Conservation (phyloP, 2,888 invertebrate genomes). For the Anoplius nigerrimus region DNA sequence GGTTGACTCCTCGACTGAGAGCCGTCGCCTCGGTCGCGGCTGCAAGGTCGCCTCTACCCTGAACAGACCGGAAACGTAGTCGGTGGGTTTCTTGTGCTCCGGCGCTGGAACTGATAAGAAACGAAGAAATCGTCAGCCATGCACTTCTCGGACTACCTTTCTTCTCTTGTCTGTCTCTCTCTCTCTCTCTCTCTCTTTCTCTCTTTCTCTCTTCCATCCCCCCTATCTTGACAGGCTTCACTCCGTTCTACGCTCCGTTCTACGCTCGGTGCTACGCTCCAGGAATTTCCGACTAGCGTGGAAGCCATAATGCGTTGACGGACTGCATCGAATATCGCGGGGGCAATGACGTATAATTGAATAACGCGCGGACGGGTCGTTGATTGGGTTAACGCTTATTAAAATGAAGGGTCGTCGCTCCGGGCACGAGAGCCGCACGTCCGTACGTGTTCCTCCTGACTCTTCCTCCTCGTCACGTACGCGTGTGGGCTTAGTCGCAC, state of each 20-base stretch:
- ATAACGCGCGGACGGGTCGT: conserved; percentile 57
- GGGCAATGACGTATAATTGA: conserved; percentile 53
- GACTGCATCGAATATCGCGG: conserved; percentile 34
- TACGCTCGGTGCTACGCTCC: conserved; percentile 29
- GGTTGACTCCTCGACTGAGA: conserved; percentile 64
- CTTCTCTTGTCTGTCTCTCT: neutral
- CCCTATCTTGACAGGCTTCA: conserved; percentile 17
- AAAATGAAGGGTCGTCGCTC: conserved; percentile 69
- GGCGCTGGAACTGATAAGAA: conserved; percentile 78
- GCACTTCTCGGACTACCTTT: neutral
- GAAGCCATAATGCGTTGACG: conserved; percentile 37
- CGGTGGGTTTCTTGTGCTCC: conserved; percentile 82
- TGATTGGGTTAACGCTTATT: conserved; percentile 69
- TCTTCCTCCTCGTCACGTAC: neutral
- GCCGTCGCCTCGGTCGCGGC: conserved; percentile 73
- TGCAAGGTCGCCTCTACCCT: conserved; percentile 78
- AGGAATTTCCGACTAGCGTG: conserved; percentile 28
- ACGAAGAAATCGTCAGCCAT: conserved; percentile 39
- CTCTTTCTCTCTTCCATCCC: too few species aligned
- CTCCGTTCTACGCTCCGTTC: conserved; percentile 4
- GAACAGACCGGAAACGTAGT: conserved; percentile 83
- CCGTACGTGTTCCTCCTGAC: conserved; percentile 4
- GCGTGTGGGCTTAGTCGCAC: neutral
- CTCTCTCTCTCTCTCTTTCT: conserved; percentile 20
- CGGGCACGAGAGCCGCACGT: conserved; percentile 21